Conservation (phyloP, 2,797 vertebrate species). For the Melanotaenia nigrans region DNA sequence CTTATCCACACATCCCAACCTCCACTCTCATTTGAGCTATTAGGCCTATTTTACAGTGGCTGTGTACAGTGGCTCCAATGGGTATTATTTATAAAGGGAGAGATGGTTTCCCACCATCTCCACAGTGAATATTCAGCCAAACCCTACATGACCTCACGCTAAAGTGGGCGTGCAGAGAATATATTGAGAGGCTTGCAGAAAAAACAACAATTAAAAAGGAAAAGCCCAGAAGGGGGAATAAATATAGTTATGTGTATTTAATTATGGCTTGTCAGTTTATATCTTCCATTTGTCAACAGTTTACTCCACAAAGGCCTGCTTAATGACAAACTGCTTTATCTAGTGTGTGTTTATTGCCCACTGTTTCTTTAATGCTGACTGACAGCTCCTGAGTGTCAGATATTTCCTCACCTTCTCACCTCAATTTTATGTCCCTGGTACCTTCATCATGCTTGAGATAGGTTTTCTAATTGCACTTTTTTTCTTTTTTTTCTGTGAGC, state of each 20-base stretch:
- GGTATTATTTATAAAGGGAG: conserved; percentile 60
- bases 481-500: conserved; percentile 6
- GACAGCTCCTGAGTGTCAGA: conserved; percentile 28
- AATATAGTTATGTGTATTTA: conserved; percentile 48
- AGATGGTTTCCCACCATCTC: conserved; percentile 64
- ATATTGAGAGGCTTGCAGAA: conserved; percentile 62
- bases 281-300: conserved; percentile 35
- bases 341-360: conserved; percentile 23
- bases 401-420: conserved; percentile 3
- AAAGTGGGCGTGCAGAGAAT: conserved; percentile 72
- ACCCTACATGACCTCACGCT: conserved; percentile 69
- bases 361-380: conserved; percentile 36
- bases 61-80: conserved; percentile 67
- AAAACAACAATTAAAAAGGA: conserved; percentile 51
- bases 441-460: conserved; percentile 27
- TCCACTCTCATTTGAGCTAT: conserved; percentile 47
- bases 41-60: conserved; percentile 62
- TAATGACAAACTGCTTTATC: conserved; percentile 47
- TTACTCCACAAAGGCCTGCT: conserved; percentile 45
- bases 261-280: conserved; percentile 59
- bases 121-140: conserved; percentile 54
- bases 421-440: conserved; percentile 7
- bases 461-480: conserved; percentile 21
- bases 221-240: conserved; percentile 32
- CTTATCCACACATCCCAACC: conserved; percentile 39